phyloP scores from a whole-genome alignment of 2,888 invertebrate species.

The Torymus texanus region DNA sequence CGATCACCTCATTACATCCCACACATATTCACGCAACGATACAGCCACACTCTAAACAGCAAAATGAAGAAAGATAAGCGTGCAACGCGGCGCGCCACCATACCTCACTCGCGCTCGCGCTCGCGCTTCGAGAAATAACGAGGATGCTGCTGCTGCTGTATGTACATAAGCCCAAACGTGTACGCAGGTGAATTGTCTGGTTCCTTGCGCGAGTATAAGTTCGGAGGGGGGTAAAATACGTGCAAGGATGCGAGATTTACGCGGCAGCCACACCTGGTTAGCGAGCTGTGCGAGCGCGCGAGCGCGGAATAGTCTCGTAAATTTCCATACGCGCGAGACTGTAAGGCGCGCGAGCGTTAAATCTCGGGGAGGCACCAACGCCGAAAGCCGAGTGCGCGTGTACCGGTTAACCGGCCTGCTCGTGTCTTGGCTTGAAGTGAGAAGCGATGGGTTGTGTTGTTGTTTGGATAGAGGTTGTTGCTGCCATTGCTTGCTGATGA shows the following conservation, averaged over 20 bases:
- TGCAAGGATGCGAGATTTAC: slow-evolving; percentile 73
- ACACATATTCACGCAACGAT: too few relatives aligned
- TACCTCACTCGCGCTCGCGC: background rate
- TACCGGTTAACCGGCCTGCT: slow-evolving; percentile 64
- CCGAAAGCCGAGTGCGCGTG: slow-evolving; percentile 53
- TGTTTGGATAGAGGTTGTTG: too few relatives aligned
- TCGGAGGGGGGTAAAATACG: slow-evolving; percentile 70
- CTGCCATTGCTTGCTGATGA: too few relatives aligned
- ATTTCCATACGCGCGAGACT: slow-evolving; percentile 69
- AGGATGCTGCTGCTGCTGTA: too few relatives aligned
- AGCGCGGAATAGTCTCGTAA: slow-evolving; percentile 74
- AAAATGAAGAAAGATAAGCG: slow-evolving; percentile 10
- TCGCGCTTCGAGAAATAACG: too few relatives aligned
- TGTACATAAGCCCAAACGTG: too few relatives aligned
- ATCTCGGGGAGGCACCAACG: slow-evolving; percentile 58
- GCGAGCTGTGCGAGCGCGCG: slow-evolving; percentile 67
- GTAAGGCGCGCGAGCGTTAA: slow-evolving; percentile 60
- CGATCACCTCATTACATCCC: too few relatives aligned
- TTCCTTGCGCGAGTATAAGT: background rate
- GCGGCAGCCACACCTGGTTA: slow-evolving; percentile 74
- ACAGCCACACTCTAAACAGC: background rate
- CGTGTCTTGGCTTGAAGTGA: background rate
- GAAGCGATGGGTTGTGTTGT: too few relatives aligned
- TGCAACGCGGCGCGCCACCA: background rate
- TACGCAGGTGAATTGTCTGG: slow-evolving; percentile 10